phyloP scores from a whole-genome alignment of 2,113 vertebrate species.

The Mustela lutreola region DNA sequence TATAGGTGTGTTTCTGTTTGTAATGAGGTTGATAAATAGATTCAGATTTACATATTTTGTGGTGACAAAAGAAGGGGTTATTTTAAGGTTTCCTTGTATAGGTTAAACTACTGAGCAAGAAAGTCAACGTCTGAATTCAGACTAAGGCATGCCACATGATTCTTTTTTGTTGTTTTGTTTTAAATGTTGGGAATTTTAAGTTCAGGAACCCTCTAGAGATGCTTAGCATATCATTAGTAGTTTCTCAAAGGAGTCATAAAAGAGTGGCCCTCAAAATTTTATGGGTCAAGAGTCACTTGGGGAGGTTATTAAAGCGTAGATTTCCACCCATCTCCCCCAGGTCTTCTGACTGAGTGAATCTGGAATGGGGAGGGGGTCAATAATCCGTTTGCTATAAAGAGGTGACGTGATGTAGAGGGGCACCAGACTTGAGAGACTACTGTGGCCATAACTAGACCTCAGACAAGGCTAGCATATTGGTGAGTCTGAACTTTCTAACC shows the following conservation, averaged over 20 bases:
- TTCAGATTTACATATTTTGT: background rate
- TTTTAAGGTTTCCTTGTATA: background rate
- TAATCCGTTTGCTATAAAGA: background rate
- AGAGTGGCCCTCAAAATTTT: background rate
- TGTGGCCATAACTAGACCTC: background rate
- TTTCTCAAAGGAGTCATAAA: background rate
- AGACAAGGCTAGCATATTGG: background rate
- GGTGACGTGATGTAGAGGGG: background rate
- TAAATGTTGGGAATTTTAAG: background rate
- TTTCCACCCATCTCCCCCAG: background rate
- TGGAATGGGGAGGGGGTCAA: background rate
- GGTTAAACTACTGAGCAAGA: background rate
- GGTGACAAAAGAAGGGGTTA: background rate
- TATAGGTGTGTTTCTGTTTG: background rate
- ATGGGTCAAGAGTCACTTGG: background rate
- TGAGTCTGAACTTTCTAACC: background rate
- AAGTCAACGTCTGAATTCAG: conserved; percentile 23
- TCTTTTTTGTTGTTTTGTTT: background rate
- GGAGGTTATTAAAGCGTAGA: background rate
- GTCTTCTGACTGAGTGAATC: background rate
- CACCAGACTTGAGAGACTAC: background rate
- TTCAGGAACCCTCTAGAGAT: background rate
- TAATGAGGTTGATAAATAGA: background rate
- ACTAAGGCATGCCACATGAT: background rate
- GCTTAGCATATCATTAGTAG: background rate